Evolutionary conservation across 1,140 invertebrate genomes (phyloP), one percentile per base, ranked within the genome.

Genomic region (Conus ventricosus): DNA sequence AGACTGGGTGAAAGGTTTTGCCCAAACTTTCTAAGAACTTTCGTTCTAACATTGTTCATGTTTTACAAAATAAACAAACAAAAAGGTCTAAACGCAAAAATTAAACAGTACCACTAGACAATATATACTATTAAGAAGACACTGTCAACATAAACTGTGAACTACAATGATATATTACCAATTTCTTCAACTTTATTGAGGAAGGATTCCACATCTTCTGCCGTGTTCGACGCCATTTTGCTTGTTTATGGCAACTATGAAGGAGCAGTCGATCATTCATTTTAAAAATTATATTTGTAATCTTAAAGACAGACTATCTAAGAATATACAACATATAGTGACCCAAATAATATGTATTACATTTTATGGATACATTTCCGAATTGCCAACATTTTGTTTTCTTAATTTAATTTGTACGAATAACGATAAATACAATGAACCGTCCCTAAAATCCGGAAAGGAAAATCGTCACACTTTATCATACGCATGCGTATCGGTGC

Each of bases 181-280:
- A 93, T 90, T 89, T 93, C 91, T 88, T 94, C 91, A 20, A 94
- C 91, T 92, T 93, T 93, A 78, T 88, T 91, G 4, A 94, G 90
- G 89, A 94, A 94, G 63, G 91, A 81, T 27, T 93, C 91, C 17
- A 94, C 63, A 80, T 92, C 87, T 76, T 90, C 88, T 54, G 76
- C n/a, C 53, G 87, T 60, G 27, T 84, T 88, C 57, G 87, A 60
- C 80, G 84, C 83, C 87, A 90, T 90, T 20, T 88, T 90, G 83
- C 76, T 90, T 88, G 87, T 90, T 90, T 82, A 90, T 90, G 82
- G 87, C 85, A 88, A 90, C 89, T 75, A 82, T 87, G 39, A 57
- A 76, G 85, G 85, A 63, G 60, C 25, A 71, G 63, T 55, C 75
- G 1, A 15, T 82, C 57, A n/a, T 20, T 83, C 5, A 60, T n/a